Base-by-base conservation (phyloP, 2,113 vertebrate species). In the Hydrochoerus hydrochaeris region DNA sequence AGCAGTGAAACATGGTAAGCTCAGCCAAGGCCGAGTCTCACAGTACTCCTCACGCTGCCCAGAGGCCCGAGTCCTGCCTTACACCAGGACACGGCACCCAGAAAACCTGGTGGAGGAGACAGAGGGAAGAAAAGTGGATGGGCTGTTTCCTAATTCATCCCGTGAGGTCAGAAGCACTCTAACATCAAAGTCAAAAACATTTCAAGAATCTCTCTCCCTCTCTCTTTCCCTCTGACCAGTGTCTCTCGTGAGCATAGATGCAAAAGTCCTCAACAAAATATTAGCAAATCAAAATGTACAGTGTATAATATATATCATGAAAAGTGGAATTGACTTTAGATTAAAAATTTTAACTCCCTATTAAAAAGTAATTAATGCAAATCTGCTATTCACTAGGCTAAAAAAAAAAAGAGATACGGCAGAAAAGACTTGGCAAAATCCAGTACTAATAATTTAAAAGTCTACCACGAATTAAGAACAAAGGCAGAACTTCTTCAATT, bases 1-100 rank as follows among this genome's bases (percentile, higher is more conserved):
- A 95, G 78, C 87, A 90, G 75, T 95, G 78, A 98, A 97, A 96
- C 94, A 97, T 96, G 98, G 97, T 93, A 96, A 98, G 41, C 38
- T 35, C 12, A 93, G 95, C 85, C 84, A 65, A 92, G 94, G 86
- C 88, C 73, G 5, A 3, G 2, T 88, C 69, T 91, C 82, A 38
- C 14, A 22, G 67, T 44, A 77, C 82, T 58, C 57, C 57, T 19
- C 41, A 41, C 8, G 22, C 20, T 60, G 71, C 62, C 38, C 24
- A 16, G 62, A 81, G 87, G 24, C 28, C 73, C 3, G 1, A 10
- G 49, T 57, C 69, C 30, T 63, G 58, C 20, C 38, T 62, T 30
- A 6, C 14, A 22, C 49, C 88, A 58, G n/a, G 41, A 85, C 44
- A 58, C 85, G 63, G 63, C 82, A 75, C 26, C 1, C 46, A 82